A percentile compares a stretch with the other conserved stretches of the same genome.
phyloP scores from a whole-genome alignment of 2,888 invertebrate genomes.

The Bimastos eiseni region DNA sequence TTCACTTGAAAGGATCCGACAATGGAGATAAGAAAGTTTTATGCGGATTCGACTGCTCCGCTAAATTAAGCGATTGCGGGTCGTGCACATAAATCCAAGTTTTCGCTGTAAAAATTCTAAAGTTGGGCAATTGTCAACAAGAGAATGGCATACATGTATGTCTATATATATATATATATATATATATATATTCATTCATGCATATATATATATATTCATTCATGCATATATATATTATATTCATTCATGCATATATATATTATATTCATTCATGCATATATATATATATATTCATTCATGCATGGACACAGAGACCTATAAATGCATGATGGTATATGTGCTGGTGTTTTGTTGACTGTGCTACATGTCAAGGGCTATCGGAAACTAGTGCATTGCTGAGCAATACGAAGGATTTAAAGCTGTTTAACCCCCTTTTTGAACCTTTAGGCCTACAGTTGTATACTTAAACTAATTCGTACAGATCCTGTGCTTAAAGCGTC shows the following conservation, averaged over 20 bases:
- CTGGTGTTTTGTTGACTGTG: not conserved
- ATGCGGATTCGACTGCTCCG: not conserved
- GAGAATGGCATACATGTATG: not conserved
- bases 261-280: not conserved
- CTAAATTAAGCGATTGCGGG: constrained; percentile 7
- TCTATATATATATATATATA: not conserved
- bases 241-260: not conserved
- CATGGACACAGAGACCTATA: not conserved
- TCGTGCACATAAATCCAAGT: not conserved
- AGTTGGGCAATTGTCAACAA: not conserved
- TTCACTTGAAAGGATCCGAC: constrained; percentile 20
- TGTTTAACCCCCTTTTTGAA: not conserved
- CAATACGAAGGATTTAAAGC: not conserved
- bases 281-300: not conserved
- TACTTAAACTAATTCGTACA: not conserved
- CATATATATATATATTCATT: not conserved
- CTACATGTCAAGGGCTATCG: not conserved
- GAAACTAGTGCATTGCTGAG: not conserved
- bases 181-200: not conserved
- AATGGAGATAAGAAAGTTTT: not conserved
- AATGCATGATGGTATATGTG: not conserved
- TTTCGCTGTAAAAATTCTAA: not conserved
- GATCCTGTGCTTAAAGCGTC: not conserved
- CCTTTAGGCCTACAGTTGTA: not conserved
- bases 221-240: no score